Percentiles rank a stretch among this genome's conserved stretches.
These are phyloP conservation scores for Acleris literana DNA, from an alignment of 2,888 invertebrate genomes.

Conservation along the genomic window DNA sequence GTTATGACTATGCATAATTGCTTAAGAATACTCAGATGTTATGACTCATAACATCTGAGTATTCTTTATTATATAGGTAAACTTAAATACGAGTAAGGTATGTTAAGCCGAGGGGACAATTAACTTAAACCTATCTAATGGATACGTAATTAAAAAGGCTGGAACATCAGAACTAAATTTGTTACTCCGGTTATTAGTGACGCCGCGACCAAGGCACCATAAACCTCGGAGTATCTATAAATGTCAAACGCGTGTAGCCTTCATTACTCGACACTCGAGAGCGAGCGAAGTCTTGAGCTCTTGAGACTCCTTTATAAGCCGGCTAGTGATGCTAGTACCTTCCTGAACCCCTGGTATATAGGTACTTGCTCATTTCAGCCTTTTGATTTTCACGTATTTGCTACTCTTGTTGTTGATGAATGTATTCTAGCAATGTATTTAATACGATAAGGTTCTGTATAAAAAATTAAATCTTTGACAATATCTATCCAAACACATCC, in stretches of 20 bases:
- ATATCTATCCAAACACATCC: neutral
- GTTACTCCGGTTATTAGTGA: conserved; percentile 40
- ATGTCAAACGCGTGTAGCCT: conserved; percentile 49
- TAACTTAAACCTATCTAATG: too few species aligned
- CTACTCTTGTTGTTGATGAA: conserved; percentile 17
- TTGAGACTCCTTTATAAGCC: conserved; percentile 61
- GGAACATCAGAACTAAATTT: neutral
- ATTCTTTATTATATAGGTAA: too few species aligned
- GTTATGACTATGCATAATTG: too few species aligned
- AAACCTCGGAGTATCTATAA: conserved; percentile 40
- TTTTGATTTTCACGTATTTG: conserved; percentile 36
- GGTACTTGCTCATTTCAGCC: conserved; percentile 49
- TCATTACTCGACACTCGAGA: conserved; percentile 49
- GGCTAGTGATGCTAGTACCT: conserved; percentile 48
- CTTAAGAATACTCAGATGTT: too few species aligned
- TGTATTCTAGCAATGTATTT: conserved; percentile 6
- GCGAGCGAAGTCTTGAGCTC: conserved; percentile 49
- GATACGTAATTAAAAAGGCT: too few species aligned
- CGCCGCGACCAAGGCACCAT: conserved; percentile 43
- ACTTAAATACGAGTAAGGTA: too few species aligned
- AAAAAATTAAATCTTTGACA: neutral
- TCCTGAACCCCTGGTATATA: conserved; percentile 48
- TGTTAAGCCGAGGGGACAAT: too few species aligned
- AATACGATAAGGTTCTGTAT: neutral
- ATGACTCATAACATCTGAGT: too few species aligned